These are phyloP conservation scores for Stigmatopora argus DNA, from an alignment of 2,113 vertebrate genomes.

Conservation along the genomic window DNA sequence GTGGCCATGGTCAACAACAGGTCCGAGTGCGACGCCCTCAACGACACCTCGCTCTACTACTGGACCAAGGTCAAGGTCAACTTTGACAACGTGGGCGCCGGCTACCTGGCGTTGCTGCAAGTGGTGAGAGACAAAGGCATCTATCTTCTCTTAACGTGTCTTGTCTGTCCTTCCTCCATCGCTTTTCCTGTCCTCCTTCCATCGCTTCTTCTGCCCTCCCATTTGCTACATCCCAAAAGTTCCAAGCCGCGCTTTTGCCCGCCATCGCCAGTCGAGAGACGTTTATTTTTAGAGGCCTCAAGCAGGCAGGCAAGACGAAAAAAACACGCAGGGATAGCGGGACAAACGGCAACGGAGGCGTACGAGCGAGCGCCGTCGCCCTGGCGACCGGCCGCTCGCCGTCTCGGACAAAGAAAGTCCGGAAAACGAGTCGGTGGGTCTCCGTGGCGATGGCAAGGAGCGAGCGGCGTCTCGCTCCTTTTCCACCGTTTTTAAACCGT, in stretches of 20 bases:
- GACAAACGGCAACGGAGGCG: constrained; percentile 1
- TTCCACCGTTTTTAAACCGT: no score
- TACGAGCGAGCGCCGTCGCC: constrained; percentile 43
- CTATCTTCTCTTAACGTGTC: no score
- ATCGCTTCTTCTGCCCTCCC: neutral
- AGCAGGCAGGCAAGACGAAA: constrained; percentile 34
- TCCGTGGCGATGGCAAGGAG: constrained; percentile 8
- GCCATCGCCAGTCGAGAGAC: constrained; percentile 49
- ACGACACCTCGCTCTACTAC: constrained; percentile 74
- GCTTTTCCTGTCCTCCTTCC: neutral
- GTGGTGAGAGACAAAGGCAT: constrained; percentile 77
- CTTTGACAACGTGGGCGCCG: constrained; percentile 95
- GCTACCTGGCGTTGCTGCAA: constrained; percentile 93
- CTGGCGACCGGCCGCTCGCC: constrained; percentile 59
- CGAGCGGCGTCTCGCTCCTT: neutral
- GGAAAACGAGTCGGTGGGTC: constrained; percentile 18
- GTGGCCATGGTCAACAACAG: constrained; percentile 81
- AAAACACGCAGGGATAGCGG: no score
- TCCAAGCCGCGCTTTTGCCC: neutral
- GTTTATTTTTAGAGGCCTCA: constrained; percentile 77
- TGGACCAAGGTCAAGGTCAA: constrained; percentile 98
- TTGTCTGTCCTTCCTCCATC: neutral
- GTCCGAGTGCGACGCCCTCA: constrained; percentile 78
- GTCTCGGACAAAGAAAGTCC: constrained; percentile 42
- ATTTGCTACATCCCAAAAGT: neutral